Evolutionary conservation across 2,888 invertebrate genomes (phyloP), one percentile per base, ranked within the genome.

Genomic region (Amblyjoppa fuscipennis): DNA sequence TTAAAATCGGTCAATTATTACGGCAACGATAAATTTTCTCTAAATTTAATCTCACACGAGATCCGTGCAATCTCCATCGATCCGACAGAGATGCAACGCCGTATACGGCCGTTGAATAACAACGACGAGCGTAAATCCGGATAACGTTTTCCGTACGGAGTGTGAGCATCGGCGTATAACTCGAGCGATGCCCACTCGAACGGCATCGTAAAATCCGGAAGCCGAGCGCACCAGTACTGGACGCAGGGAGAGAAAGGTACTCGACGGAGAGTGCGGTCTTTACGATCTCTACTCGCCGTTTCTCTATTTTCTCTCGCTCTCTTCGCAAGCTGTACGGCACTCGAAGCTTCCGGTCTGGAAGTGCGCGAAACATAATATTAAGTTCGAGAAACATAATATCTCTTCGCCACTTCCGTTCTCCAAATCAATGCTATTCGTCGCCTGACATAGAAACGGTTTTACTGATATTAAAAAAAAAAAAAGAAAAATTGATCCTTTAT

Each of bases 191-290:
- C 49, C 51, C 53, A 66, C 85, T 85, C 75, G 49, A 85, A 85
- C 56, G 69, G 74, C 78, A 66, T 82, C 78, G 64, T 85, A 82
- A 85, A 85, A 56, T 82, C 79, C 68, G 79, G 75, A 85, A 82
- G 71, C 85, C 79, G 78, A 41, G 73, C 38, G 71, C 69, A 69
- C n/a, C 76, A 49, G 76, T 56, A 38, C 49, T 51, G 77, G 31
- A 68, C 61, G 49, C 51, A 11, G 61, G 38, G 68, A 81, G 69
- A 79, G 79, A 1, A 28, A 16, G 45, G 74, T 64, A 81, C 78
- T 82, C 68, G 61, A 25, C 28, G 59, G 61, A 71, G 74, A 81
- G 77, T 78, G 66, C 78, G 78, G 81, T 85, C 81, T 85, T 82
- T 82, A 82, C 79, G 78, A 85, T 75, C 75, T 34, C 64, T 61